These are phyloP conservation scores for Doris montereyensis DNA, from an alignment of 2,888 invertebrate species.

Conservation along the genomic window DNA sequence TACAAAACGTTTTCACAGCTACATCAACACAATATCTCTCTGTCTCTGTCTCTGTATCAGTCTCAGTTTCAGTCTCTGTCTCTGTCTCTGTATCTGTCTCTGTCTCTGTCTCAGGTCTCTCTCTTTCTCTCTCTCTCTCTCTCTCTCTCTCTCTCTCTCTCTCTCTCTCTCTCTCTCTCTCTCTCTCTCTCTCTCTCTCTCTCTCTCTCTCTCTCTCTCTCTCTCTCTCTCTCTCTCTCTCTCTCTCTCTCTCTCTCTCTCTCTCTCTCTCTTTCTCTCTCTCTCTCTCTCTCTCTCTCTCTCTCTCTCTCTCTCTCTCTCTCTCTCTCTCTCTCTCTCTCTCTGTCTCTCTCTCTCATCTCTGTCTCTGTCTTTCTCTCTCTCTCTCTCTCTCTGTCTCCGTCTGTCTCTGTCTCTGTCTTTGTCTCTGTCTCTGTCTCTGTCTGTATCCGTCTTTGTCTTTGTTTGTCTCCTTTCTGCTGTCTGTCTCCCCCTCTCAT, in stretches of 20 bases:
- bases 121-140: not conserved
- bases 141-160: not conserved
- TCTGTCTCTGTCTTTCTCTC: no score
- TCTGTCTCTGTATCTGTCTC: not conserved
- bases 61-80: not conserved
- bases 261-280: not conserved
- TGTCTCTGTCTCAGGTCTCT: not conserved
- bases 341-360: no score
- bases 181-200: not conserved
- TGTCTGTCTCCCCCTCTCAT: no score
- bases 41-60: no score
- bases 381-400: no score
- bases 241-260: not conserved
- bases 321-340: not conserved
- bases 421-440: no score
- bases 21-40: no score
- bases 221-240: not conserved
- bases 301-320: not conserved
- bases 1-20: no score
- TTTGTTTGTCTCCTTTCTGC: no score
- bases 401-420: no score
- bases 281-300: not conserved
- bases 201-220: not conserved
- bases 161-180: not conserved
- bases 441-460: no score